Evolutionary conservation across 2,797 vertebrate species (phyloP), one percentile per base, ranked within the genome.

Genomic region (Cirrhinus mrigala): DNA sequence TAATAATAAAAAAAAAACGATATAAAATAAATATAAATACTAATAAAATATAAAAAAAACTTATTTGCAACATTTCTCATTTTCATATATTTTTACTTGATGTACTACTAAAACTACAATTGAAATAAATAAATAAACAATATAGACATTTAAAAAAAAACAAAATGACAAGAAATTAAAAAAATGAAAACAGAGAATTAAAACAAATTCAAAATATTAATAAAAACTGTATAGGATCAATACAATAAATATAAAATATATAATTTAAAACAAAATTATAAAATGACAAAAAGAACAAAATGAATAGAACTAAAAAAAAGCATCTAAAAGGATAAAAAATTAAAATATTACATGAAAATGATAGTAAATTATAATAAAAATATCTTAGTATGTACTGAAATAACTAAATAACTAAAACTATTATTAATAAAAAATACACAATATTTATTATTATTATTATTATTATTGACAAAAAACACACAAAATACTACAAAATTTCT

Each of bases 251-350:
- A 33, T 6, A 52, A 52, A 12, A 27, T 33, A 0, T 52, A 74
- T 0, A 2, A 48, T 3, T 33, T 20, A 0, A 20, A 50, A 54
- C 7, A 54, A 14, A 1, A 0, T 6, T 11, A 12, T 50, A 3
- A 75, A 33, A 52, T 20, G 0, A 29, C 71, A 74, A 52, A 18
- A 46, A 10, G 0, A 27, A 68, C 15, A 29, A 11, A 74, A 52
- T 18, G 3, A 33, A 2, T 9, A 24, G 48, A 48, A 52, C 2
- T 3, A 12, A 6, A 20, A 75, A 2, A 52, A 11, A 40, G 33
- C 14, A 46, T 46, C 8, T 54, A 54, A 74, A 74, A 52, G 3
- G 0, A 52, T 1, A 1, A 22, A 22, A 12, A 54, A 29, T 9
- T 0, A 3, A 27, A 24, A 48, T 20, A 50, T 29, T 1, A 54